Base-by-base conservation (phyloP, 2,888 invertebrate species). In the Lasioglossum zephyrum region DNA sequence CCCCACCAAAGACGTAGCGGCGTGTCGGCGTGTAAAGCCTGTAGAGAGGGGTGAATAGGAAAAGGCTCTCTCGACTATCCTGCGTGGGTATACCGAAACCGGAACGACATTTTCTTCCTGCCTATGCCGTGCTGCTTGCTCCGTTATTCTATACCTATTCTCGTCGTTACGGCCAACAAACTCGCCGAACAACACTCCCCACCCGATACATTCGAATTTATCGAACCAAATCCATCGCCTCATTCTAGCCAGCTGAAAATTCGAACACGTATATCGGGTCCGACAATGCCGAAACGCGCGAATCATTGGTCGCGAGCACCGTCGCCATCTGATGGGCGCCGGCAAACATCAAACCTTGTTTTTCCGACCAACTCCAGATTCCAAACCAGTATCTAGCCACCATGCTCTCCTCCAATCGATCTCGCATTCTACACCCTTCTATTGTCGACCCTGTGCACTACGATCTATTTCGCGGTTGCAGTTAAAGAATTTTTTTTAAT, bases 321-420 rank as follows among this genome's bases (percentile, higher is more conserved):
- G 89, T 82, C 89, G 93, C 92, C 93, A 91, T 92, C 92, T 93
- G 89, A 91, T 88, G 93, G 92, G 84, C 85, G 91, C 92, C 93
- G 92, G 91, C 88, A 92, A 81, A 82, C 80, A 93, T 89, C 92
- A 87, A 53, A 36, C 9, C 9, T 76, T 81, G 77, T 75, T 82
- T 82, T 80, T 39, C 81, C 73, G 18, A 4, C 8, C 1, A 4
- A 36, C 53, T 53, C 3, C 2, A 31, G 1, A 44, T 63, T 63
- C 70, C n/a, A n/a, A 11, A 0, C 2, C 31, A 47, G 41, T 8
- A 57, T 9, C 47, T 13, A 57, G 9, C 18, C 26, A 5, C 16
- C 18, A 26, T 31, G 76, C 44, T 31, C 44, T 31, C 44, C 8
- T 63, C 60, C 76, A 3, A 4, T 26, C 18, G 16, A 9, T 41